phyloP scores from a whole-genome alignment of 2,797 vertebrate genomes.

The Rhodeus uyekii region DNA sequence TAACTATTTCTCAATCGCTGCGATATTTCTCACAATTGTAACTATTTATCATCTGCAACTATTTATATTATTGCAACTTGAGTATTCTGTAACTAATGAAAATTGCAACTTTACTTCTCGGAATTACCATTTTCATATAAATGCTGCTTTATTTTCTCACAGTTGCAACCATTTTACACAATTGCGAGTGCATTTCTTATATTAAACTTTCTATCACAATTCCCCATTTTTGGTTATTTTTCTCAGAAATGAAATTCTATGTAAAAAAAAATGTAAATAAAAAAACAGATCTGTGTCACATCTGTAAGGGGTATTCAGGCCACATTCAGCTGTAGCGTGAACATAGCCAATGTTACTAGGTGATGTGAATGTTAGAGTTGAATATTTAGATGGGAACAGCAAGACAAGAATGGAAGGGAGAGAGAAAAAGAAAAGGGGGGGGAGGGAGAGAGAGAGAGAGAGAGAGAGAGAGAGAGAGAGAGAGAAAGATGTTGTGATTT shows the following conservation, averaged over 20 bases:
- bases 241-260: not conserved
- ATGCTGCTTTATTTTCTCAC: not conserved
- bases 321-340: slow-evolving; percentile 27
- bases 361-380: slow-evolving; percentile 48
- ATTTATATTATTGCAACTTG: not conserved
- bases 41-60: not conserved
- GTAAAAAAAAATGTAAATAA: not conserved
- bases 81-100: not conserved
- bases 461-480: slow-evolving; percentile 12
- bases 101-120: not conserved
- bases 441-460: slow-evolving; percentile 30
- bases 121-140: not conserved
- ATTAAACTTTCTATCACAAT: not conserved
- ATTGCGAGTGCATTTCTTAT: not conserved
- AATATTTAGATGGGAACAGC: slow-evolving; percentile 53
- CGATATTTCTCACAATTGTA: not conserved
- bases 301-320: not conserved
- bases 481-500: slow-evolving; percentile 35
- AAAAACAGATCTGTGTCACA: slow-evolving; percentile 1
- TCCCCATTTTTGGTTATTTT: no score
- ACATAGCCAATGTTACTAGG: slow-evolving; percentile 41
- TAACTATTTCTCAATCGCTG: not conserved
- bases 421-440: slow-evolving; percentile 23
- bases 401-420: slow-evolving; percentile 43
- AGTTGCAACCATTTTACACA: not conserved